Percentiles rank a stretch among this genome's conserved stretches.
Evolutionary conservation across 2,888 invertebrate species (phyloP).

Genomic region (Orgyia antiqua): DNA sequence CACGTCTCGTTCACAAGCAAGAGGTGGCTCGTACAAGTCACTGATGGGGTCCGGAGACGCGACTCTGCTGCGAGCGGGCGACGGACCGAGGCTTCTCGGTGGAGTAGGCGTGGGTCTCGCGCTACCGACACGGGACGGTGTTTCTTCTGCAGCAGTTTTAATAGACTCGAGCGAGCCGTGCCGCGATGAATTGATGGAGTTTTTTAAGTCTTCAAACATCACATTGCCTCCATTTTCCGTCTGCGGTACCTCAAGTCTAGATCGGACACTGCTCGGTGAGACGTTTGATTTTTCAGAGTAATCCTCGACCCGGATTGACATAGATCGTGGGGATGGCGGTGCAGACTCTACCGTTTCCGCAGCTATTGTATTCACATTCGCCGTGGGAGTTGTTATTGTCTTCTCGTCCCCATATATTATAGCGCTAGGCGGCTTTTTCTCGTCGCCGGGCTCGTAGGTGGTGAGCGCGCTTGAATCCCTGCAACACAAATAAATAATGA

Average conservation of each 20-base stretch:
- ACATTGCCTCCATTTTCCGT: constrained; percentile 4
- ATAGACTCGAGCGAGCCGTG: constrained; percentile 19
- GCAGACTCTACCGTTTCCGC: constrained; percentile 8
- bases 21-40: constrained; percentile 29
- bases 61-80: constrained; percentile 38
- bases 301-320: constrained; percentile 58
- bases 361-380: constrained; percentile 5
- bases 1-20: constrained; percentile 47
- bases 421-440: constrained; percentile 13
- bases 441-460: constrained; percentile 19
- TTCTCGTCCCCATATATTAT: constrained; percentile 9
- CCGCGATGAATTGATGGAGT: not conserved
- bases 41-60: constrained; percentile 41
- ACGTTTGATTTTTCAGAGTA: constrained; percentile 51
- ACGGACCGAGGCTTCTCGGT: constrained; percentile 32
- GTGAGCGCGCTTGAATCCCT: constrained; percentile 64
- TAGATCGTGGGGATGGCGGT: constrained; percentile 44
- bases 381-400: constrained; percentile 1
- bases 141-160: constrained; percentile 16
- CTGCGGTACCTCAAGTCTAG: constrained; percentile 11
- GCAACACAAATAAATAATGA: constrained; percentile 33
- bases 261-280: constrained; percentile 22
- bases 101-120: constrained; percentile 24
- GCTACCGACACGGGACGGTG: constrained; percentile 7
- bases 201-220: constrained; percentile 1